Evolutionary conservation across 2,797 vertebrate genomes (phyloP), one percentile per base, ranked within the genome.

Genomic region (Gymnothorax javanicus): DNA sequence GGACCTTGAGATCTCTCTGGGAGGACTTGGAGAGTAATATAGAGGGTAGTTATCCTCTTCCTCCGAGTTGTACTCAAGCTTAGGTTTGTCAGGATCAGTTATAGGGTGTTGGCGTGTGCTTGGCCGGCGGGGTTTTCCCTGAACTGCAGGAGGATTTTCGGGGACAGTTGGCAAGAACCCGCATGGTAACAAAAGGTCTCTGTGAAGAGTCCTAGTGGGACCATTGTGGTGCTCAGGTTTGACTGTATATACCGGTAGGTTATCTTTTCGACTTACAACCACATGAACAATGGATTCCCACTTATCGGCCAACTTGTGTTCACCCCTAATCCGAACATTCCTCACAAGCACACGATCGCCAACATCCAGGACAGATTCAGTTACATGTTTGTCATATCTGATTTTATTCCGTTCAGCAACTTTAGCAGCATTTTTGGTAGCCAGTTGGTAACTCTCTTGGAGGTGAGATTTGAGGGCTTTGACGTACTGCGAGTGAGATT

Each of bases 211-310:
- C 7, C 85, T 23, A 1, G 58, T 7, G 7, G 86, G 86, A 3
- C 62, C 81, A 17, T n/a, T n/a, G n/a, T n/a, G n/a, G n/a, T n/a
- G n/a, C n/a, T n/a, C n/a, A n/a, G n/a, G n/a, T n/a, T n/a, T 71
- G 7, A 83, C 79, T 20, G 81, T 83, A 17, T 87, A 87, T 13
- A 83, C 86, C 7, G 86, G 86, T 8, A 87, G 86, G 54, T 87
- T n/a, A 27, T 52, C 81, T 20, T 56, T 54, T 50, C 52, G 79
- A 4, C 71, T 73, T 2, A 83, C 25, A 1, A 87, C 59, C 2
- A 87, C 81, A 83, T 87, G 25, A 23, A 83, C 33, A 23, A n/a
- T 77, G 33, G 79, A 7, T n/a, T 87, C 81, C 86, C 86, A 87
- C 13, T 83, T 82, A 13, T 83, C 60, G 15, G 81, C 79, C 7